Evolutionary conservation across 2,888 invertebrate species (phyloP).

Genomic region (Gerris lacustris): DNA sequence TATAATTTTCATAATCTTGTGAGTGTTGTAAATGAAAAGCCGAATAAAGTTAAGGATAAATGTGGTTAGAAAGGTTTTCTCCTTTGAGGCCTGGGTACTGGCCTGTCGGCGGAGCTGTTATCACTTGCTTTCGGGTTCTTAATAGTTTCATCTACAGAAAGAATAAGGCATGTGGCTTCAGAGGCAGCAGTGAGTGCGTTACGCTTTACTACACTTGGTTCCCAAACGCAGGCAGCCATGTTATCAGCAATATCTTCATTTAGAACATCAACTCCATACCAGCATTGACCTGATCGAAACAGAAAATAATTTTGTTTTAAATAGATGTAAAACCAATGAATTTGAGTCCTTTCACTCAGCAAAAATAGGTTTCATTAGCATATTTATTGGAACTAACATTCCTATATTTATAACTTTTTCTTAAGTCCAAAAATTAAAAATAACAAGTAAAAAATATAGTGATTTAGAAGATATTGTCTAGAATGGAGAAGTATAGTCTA

Average conservation of each 20-base stretch:
- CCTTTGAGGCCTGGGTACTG: slow-evolving; percentile 49
- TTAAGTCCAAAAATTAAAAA: too few relatives aligned
- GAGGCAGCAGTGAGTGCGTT: slow-evolving; percentile 93
- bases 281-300: slow-evolving; percentile 40
- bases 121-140: slow-evolving; percentile 66
- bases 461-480: too few relatives aligned
- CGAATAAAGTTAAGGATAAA: too few relatives aligned
- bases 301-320: neutral
- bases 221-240: slow-evolving; percentile 89
- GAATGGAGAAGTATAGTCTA: too few relatives aligned
- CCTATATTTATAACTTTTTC: too few relatives aligned
- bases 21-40: too few relatives aligned
- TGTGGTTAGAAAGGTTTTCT: slow-evolving; percentile 18
- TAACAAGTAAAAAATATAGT: too few relatives aligned
- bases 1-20: too few relatives aligned
- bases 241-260: slow-evolving; percentile 92
- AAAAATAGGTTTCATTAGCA: too few relatives aligned
- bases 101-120: slow-evolving; percentile 39
- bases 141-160: slow-evolving; percentile 97
- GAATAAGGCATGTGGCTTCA: slow-evolving; percentile 88
- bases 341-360: too few relatives aligned
- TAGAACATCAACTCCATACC: slow-evolving; percentile 92
- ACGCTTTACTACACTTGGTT: slow-evolving; percentile 89
- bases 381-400: too few relatives aligned
- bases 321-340: neutral